These are phyloP conservation scores for Phataginus tricuspis DNA, from an alignment of 2,797 vertebrate genomes.

Conservation along the genomic window DNA sequence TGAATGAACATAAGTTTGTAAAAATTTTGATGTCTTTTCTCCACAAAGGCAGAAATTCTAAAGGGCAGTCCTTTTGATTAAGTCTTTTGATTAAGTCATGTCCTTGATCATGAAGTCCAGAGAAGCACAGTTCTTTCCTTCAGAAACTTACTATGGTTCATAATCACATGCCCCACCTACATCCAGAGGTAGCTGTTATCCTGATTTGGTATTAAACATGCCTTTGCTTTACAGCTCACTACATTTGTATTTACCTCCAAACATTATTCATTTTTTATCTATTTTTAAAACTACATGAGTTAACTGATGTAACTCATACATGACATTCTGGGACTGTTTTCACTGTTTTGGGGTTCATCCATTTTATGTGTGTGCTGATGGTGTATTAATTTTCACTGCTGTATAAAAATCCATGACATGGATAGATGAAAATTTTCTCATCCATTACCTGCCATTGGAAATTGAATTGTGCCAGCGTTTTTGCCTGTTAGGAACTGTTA, in stretches of 20 bases:
- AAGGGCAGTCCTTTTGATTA: neutral
- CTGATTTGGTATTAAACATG: neutral
- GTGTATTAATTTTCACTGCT: neutral
- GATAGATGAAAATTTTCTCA: neutral
- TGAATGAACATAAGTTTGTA: neutral
- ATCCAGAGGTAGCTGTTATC: constrained; percentile 1
- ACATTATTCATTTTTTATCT: neutral
- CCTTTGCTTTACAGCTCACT: neutral
- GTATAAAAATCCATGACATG: neutral
- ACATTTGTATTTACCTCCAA: neutral
- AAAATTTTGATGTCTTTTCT: neutral
- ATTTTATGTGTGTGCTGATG: neutral
- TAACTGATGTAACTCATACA: neutral
- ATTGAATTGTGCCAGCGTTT: neutral
- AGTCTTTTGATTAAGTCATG: neutral
- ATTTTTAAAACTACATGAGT: neutral
- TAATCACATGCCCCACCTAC: neutral
- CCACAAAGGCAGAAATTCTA: neutral
- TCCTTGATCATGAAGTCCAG: constrained; percentile 32
- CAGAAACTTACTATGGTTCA: constrained; percentile 30
- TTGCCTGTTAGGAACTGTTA: neutral
- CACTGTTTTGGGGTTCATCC: neutral
- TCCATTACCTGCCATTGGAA: neutral
- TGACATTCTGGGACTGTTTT: neutral
- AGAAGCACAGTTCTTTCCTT: neutral